phyloP scores from a whole-genome alignment of 2,113 vertebrate genomes.

The Cichladusa arquata region DNA sequence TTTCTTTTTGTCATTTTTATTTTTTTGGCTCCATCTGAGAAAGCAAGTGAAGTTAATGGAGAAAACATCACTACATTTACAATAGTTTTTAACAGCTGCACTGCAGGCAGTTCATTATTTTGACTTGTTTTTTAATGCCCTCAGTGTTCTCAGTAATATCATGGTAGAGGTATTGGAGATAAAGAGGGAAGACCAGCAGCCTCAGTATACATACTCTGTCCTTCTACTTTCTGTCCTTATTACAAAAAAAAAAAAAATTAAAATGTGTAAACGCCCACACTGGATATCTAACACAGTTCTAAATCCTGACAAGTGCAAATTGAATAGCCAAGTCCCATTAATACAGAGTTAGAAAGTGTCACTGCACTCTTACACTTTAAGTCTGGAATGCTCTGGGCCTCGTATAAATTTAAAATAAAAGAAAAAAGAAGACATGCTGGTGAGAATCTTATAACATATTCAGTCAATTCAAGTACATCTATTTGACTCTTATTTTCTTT shows the following conservation, averaged over 20 bases:
- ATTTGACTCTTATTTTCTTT: slow-evolving; percentile 53
- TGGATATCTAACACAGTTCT: background rate
- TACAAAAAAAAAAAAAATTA: background rate
- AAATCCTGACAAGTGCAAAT: slow-evolving; percentile 42
- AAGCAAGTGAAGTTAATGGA: background rate
- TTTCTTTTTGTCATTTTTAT: background rate
- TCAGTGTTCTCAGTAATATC: background rate
- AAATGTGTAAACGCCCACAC: background rate
- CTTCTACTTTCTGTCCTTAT: background rate
- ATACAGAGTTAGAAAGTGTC: background rate
- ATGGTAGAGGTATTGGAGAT: background rate
- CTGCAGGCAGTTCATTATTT: slow-evolving; percentile 43
- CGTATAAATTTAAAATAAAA: background rate
- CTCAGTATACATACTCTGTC: background rate
- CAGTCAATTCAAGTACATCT: background rate
- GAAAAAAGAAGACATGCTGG: background rate
- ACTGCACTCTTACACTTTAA: background rate
- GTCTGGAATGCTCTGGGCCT: background rate
- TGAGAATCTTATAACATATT: background rate
- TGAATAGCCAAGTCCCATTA: slow-evolving; percentile 30
- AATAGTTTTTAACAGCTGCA: slow-evolving; percentile 15
- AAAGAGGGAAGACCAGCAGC: background rate
- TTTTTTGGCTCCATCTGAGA: background rate
- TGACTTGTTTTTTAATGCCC: slow-evolving; percentile 14
- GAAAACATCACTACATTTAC: slow-evolving; percentile 30